Conservation (phyloP, 2,888 invertebrate genomes). For the Caenorhabditis sp. region DNA sequence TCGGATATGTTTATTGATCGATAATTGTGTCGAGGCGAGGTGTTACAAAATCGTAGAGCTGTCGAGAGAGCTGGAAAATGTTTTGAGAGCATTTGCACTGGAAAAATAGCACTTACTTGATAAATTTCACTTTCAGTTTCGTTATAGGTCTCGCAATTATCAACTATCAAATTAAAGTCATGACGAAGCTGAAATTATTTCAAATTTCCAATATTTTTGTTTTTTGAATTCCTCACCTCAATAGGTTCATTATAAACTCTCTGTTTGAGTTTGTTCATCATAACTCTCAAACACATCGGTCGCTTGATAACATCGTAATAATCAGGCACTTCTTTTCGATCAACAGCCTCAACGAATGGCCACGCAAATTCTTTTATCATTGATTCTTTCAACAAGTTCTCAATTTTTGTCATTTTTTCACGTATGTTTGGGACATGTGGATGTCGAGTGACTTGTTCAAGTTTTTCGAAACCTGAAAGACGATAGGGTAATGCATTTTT, state of each 20-base stretch:
- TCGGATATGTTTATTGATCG: slow-evolving; percentile 10
- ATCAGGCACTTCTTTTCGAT: slow-evolving; percentile 56
- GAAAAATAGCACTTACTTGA: background rate
- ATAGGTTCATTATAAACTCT: slow-evolving; percentile 45
- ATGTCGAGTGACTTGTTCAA: background rate
- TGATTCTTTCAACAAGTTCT: slow-evolving; percentile 46
- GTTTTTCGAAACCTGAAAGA: background rate
- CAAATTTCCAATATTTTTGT: too few relatives aligned
- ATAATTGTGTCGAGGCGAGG: slow-evolving; percentile 22
- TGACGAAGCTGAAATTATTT: slow-evolving; percentile 41
- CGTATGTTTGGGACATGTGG: slow-evolving; percentile 3
- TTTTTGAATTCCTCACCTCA: slow-evolving; percentile 28
- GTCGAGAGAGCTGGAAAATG: slow-evolving; percentile 7
- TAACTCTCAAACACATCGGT: slow-evolving; percentile 94
- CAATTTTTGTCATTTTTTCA: slow-evolving; percentile 44
- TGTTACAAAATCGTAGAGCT: slow-evolving; percentile 12
- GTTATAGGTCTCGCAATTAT: slow-evolving; percentile 94
- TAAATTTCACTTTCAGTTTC: slow-evolving; percentile 92
- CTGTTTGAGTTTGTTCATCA: slow-evolving; percentile 72
- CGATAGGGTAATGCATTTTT: too few relatives aligned
- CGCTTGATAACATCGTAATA: slow-evolving; percentile 92
- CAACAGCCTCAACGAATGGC: slow-evolving; percentile 59
- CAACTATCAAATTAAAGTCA: slow-evolving; percentile 81
- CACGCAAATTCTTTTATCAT: slow-evolving; percentile 53
- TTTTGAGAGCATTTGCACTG: background rate